Evolutionary conservation across 35 echinoderm and acorn worm species (phyloP), one percentile per base, ranked within the genome.

Genomic region (Heliocidaris erythrogramma): DNA sequence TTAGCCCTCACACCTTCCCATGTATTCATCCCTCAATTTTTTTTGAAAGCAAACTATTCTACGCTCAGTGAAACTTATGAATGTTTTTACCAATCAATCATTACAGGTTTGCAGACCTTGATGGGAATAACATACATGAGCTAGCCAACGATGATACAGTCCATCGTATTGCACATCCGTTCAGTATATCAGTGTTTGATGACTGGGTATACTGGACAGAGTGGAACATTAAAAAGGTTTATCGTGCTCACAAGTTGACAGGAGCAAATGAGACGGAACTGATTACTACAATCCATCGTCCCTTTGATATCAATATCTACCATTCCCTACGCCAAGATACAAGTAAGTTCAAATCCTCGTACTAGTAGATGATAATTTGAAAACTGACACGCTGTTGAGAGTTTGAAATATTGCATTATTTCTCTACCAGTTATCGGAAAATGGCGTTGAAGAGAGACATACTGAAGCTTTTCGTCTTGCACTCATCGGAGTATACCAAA

Each of bases 201-300:
- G 91, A 97, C 31, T 94, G 92, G 31, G 94, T 97, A 4, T 97
- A 97, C 91, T 97, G 97, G 97, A 97, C 97, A 11, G 97, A 97
- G 60, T 97, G 97, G 97, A 97, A 97, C 42, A 85, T 93, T 27
- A 97, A 96, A 91, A 88, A 49, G 32, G 49, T 97, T 30, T 95
- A 96, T 94, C 94, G 94, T 48, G 97, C 95, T 12, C 88, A 97
- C 93, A 97, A 97, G 85, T 85, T 96, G 48, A 95, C 86, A 27
- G 97, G 97, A 13, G 31, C 24, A 48, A 49, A 59, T 29, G 88
- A 59, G 47, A 47, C 13, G 48, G 90, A 95, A 32, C 17, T 96
- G 1, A 8, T 85, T 16, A 93, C 59, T 11, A 96, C 94, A 7
- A 86, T 95, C 32, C 96, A 96, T 78, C 86, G 96, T 29, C 96